Evolutionary conservation across 2,113 vertebrate species (phyloP).

Genomic region (Mormoops blainvillei): DNA sequence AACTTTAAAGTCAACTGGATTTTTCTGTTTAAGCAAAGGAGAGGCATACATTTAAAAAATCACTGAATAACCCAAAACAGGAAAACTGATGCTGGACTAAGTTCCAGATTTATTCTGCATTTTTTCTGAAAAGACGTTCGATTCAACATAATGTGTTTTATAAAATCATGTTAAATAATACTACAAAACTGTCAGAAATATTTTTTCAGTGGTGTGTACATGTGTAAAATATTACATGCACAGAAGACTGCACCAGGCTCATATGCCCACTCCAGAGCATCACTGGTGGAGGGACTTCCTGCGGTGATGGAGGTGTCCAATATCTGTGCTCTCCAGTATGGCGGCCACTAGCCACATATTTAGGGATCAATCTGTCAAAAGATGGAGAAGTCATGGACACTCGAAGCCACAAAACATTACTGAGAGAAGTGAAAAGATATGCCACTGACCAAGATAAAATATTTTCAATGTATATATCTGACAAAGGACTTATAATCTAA

Average conservation of each 20-base stretch:
- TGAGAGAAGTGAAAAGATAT: background rate
- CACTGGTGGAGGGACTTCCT: background rate
- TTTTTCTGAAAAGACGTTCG: background rate
- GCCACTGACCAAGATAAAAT: background rate
- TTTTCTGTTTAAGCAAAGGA: background rate
- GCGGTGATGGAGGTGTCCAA: background rate
- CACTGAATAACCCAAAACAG: background rate
- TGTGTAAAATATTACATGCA: background rate
- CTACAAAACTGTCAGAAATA: background rate
- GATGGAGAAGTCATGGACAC: background rate
- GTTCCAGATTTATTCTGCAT: background rate
- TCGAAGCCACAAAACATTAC: background rate
- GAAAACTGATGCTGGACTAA: background rate
- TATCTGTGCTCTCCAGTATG: background rate
- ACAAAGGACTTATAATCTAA: background rate
- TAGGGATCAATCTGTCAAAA: background rate
- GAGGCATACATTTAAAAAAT: background rate
- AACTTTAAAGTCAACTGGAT: background rate
- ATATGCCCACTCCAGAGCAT: background rate
- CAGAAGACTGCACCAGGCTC: background rate
- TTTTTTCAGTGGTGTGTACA: background rate
- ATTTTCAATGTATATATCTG: background rate
- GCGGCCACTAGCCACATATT: background rate
- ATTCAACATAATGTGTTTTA: background rate
- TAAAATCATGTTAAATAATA: background rate